These are phyloP conservation scores for Triplophysa tibetana DNA, from an alignment of 2,113 vertebrate species.

Conservation along the genomic window DNA sequence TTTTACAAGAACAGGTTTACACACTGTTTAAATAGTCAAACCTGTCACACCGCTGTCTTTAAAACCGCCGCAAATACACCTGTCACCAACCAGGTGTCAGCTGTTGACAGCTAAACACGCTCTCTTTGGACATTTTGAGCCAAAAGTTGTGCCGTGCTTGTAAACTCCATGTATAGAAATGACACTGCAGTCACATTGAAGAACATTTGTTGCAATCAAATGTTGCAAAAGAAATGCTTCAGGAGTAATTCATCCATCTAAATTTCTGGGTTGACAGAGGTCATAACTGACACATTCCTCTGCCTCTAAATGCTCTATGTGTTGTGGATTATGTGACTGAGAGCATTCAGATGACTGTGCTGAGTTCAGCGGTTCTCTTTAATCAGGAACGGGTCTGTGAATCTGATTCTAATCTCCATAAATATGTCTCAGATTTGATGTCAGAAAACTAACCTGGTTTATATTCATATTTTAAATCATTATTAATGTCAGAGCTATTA, in stretches of 20 bases:
- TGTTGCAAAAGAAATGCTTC: too few relatives aligned
- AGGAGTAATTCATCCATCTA: neutral
- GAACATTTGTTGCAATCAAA: constrained; percentile 4
- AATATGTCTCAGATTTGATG: neutral
- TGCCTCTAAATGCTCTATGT: neutral
- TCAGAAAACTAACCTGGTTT: too few relatives aligned
- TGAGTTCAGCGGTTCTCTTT: neutral
- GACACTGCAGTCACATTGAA: neutral
- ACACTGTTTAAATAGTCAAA: neutral
- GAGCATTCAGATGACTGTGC: neutral
- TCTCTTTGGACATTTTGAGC: neutral
- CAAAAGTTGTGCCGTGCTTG: neutral
- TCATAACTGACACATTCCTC: neutral
- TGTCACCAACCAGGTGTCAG: constrained; percentile 29
- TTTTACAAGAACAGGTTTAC: too few relatives aligned
- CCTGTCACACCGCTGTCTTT: neutral
- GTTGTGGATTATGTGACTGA: neutral
- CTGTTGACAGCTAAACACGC: constrained; percentile 16
- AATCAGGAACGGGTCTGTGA: neutral
- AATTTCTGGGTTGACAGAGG: neutral
- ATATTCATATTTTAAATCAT: too few relatives aligned
- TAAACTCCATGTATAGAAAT: neutral
- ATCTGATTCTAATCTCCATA: neutral
- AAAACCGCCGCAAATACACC: constrained; percentile 26
- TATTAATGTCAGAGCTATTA: too few relatives aligned